These are phyloP conservation scores for Hololepta plana DNA, from an alignment of 2,888 invertebrate genomes.

Conservation along the genomic window DNA sequence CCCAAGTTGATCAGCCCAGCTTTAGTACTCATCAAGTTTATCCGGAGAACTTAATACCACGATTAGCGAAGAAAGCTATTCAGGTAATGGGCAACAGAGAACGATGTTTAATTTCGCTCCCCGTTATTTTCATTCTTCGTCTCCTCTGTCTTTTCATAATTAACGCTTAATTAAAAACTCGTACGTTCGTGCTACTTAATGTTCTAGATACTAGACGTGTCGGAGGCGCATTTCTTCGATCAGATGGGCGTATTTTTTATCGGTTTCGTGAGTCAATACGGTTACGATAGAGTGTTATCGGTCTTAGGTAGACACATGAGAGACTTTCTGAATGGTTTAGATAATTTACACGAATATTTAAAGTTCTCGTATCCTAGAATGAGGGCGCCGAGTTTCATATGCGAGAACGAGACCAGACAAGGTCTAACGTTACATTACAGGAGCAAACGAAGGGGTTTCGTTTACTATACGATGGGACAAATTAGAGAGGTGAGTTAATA, in stretches of 20 bases:
- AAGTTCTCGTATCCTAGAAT: constrained; percentile 87
- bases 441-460: constrained; percentile 82
- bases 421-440: constrained; percentile 88
- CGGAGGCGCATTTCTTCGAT: constrained; percentile 80
- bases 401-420: constrained; percentile 84
- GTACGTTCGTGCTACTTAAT: constrained; percentile 10
- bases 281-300: constrained; percentile 80
- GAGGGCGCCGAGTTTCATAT: constrained; percentile 91
- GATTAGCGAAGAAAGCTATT: constrained; percentile 70
- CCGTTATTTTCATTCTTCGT: not conserved
- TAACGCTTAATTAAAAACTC: not conserved
- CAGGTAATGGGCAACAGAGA: constrained; percentile 39
- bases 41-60: constrained; percentile 72
- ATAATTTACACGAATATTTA: constrained; percentile 93
- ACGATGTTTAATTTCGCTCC: not conserved
- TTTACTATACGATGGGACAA: constrained; percentile 94
- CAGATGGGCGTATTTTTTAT: constrained; percentile 91
- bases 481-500: constrained; percentile 68
- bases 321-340: constrained; percentile 88
- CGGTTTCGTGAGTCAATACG: constrained; percentile 83
- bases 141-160: not conserved
- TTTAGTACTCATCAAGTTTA: constrained; percentile 87
- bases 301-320: constrained; percentile 86
- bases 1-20: constrained; percentile 73
- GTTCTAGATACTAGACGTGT: constrained; percentile 63